Percentiles rank a stretch among this genome's conserved stretches.
These are phyloP conservation scores for Phenacoccus solenopsis DNA, from an alignment of 1,140 invertebrate genomes.

Conservation along the genomic window DNA sequence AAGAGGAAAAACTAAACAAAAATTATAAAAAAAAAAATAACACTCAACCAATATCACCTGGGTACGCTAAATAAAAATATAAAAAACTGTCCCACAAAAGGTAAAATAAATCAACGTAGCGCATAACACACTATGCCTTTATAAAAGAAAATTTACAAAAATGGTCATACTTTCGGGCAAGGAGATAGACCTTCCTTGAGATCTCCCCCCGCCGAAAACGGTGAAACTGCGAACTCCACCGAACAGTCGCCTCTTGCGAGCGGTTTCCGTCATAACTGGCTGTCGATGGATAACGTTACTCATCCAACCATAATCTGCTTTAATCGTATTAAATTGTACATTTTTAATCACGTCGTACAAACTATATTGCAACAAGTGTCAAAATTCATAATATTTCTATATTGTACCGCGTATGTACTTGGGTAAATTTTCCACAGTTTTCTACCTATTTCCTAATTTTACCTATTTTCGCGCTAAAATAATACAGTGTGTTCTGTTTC, in stretches of 20 bases:
- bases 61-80: too few relatives aligned
- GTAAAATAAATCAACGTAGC: constrained; percentile 29
- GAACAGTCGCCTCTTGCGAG: constrained; percentile 40
- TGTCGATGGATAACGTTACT: constrained; percentile 4
- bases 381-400: too few relatives aligned
- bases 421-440: too few relatives aligned
- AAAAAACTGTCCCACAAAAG: too few relatives aligned
- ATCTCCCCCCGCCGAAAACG: constrained; percentile 50
- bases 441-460: too few relatives aligned
- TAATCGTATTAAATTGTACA: background rate
- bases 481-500: too few relatives aligned
- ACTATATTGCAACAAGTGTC: too few relatives aligned
- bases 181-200: constrained; percentile 59
- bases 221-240: constrained; percentile 60
- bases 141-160: constrained; percentile 37
- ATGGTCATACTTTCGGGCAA: constrained; percentile 60
- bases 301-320: background rate
- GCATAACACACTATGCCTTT: background rate
- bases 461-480: too few relatives aligned
- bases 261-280: constrained; percentile 21
- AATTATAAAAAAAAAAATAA: constrained; percentile 24
- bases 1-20: constrained; percentile 25
- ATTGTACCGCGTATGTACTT: too few relatives aligned
- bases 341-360: too few relatives aligned
- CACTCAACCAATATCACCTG: too few relatives aligned